A percentile compares a stretch with the other conserved stretches of the same genome.
Conservation (phyloP, 2,888 invertebrate species). For the Xanthostigma xanthostigma region DNA sequence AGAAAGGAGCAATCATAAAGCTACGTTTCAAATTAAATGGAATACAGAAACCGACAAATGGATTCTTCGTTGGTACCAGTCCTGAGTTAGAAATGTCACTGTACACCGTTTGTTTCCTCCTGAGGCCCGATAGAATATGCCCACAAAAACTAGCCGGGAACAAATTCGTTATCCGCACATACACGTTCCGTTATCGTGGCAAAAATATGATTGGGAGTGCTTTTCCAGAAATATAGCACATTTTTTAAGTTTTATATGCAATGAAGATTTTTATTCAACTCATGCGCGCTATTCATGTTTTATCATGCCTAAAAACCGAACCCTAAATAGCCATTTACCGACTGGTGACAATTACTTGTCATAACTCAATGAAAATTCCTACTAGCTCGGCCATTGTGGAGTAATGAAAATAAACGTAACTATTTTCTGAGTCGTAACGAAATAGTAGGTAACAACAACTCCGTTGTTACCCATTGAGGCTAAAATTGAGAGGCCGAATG, state of each 20-base stretch:
- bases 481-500: too few species aligned
- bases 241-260: not conserved
- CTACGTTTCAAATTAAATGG: conserved; percentile 55
- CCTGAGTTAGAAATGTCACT: conserved; percentile 85
- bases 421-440: too few species aligned
- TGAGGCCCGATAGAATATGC: conserved; percentile 59
- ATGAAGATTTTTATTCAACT: too few species aligned
- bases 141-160: conserved; percentile 56
- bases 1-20: conserved; percentile 67
- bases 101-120: conserved; percentile 73
- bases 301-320: too few species aligned
- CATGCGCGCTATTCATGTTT: too few species aligned
- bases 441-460: too few species aligned
- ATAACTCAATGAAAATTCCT: too few species aligned
- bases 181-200: conserved; percentile 58
- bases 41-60: conserved; percentile 59
- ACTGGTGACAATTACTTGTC: too few species aligned
- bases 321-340: too few species aligned
- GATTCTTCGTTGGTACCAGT: conserved; percentile 70
- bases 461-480: too few species aligned
- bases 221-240: conserved; percentile 54
- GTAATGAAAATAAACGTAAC: too few species aligned
- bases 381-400: too few species aligned
- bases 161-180: conserved; percentile 56
- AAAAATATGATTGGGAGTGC: conserved; percentile 69